A percentile compares a stretch with the other conserved stretches of the same genome.
phyloP scores from a whole-genome alignment of 2,797 vertebrate species.

The Pterois miles region DNA sequence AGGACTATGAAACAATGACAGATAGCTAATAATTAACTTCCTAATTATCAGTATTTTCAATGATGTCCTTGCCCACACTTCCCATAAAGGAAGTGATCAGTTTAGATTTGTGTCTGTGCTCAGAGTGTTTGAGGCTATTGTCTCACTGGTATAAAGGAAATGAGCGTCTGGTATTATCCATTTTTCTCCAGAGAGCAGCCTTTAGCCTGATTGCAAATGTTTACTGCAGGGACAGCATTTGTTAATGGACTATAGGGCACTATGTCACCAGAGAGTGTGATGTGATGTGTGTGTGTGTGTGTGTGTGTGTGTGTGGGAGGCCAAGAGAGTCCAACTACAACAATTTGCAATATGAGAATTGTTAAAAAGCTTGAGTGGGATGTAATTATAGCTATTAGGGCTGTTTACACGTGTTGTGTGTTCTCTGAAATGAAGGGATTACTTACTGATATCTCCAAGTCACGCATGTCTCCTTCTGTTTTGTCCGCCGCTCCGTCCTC shows the following conservation, averaged over 20 bases:
- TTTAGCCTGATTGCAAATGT: slow-evolving; percentile 52
- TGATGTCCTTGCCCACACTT: background rate
- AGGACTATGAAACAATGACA: background rate
- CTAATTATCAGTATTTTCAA: background rate
- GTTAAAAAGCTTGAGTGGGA: slow-evolving; percentile 18
- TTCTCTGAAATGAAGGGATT: slow-evolving; percentile 18
- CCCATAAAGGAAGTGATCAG: slow-evolving; percentile 18
- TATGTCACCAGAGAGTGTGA: slow-evolving; percentile 44
- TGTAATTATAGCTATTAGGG: slow-evolving; percentile 44
- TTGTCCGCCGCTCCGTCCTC: background rate
- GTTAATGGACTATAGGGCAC: slow-evolving; percentile 59
- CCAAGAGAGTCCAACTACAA: slow-evolving; percentile 23
- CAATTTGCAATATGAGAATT: slow-evolving; percentile 27
- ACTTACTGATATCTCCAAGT: slow-evolving; percentile 35
- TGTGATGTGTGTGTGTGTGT: slow-evolving; percentile 14
- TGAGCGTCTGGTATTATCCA: slow-evolving; percentile 24
- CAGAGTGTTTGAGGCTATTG: slow-evolving; percentile 24
- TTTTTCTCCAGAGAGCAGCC: slow-evolving; percentile 36
- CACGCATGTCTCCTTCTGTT: slow-evolving; percentile 27
- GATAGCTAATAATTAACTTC: background rate
- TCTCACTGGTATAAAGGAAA: slow-evolving; percentile 24
- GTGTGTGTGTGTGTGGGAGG: slow-evolving; percentile 14
- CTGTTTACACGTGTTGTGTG: slow-evolving; percentile 25
- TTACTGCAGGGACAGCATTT: slow-evolving; percentile 42
- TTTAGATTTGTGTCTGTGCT: slow-evolving; percentile 11